These are phyloP conservation scores for Vanacampus margaritifer DNA, from an alignment of 2,113 vertebrate genomes.

Conservation along the genomic window DNA sequence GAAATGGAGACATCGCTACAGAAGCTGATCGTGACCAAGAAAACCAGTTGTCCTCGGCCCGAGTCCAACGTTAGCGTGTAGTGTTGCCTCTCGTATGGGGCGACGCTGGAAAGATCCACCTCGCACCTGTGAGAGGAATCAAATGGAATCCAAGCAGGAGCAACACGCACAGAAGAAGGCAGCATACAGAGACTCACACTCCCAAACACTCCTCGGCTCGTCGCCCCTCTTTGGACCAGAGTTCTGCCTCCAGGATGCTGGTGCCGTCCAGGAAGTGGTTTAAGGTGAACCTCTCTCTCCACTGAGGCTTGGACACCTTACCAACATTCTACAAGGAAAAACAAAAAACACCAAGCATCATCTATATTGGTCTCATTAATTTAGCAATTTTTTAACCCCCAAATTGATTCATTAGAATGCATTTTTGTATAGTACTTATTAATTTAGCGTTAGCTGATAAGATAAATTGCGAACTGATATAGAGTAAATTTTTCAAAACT, in stretches of 20 bases:
- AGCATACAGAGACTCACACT: slow-evolving; percentile 74
- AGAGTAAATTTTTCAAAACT: not conserved
- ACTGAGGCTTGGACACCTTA: slow-evolving; percentile 88
- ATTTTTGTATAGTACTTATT: not conserved
- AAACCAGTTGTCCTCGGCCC: slow-evolving; percentile 70
- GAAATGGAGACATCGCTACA: slow-evolving; percentile 83
- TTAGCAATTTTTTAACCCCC: no score
- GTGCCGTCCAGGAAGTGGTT: slow-evolving; percentile 85
- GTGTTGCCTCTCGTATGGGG: slow-evolving; percentile 69
- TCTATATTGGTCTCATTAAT: not conserved
- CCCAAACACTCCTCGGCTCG: slow-evolving; percentile 81
- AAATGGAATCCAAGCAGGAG: not conserved
- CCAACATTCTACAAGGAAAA: slow-evolving; percentile 75
- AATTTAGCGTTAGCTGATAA: no score
- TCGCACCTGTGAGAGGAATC: slow-evolving; percentile 72
- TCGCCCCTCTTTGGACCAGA: slow-evolving; percentile 85
- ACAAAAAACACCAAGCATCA: not conserved
- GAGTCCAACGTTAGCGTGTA: slow-evolving; percentile 63
- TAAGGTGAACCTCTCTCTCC: slow-evolving; percentile 95
- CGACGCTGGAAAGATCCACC: slow-evolving; percentile 74
- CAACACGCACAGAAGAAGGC: not conserved
- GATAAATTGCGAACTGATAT: no score
- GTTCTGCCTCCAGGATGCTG: slow-evolving; percentile 85
- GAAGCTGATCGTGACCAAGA: slow-evolving; percentile 73
- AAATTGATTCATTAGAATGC: not conserved